These are phyloP conservation scores for Drosophila ogumai DNA, from an alignment of 1,140 invertebrate species.

Conservation along the genomic window DNA sequence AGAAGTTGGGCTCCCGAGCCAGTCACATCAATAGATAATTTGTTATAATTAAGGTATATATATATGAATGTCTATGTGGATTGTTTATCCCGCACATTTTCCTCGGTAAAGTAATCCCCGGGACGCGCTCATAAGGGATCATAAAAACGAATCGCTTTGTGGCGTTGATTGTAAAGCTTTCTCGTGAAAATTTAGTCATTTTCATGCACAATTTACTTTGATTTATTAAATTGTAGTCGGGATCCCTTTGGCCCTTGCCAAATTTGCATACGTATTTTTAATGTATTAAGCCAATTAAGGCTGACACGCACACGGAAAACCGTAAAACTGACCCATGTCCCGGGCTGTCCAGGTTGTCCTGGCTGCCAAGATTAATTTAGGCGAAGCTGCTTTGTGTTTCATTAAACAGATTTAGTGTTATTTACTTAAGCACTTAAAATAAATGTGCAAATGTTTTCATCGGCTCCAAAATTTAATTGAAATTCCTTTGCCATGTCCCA, in stretches of 20 bases:
- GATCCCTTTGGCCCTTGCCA: slow-evolving; percentile 54
- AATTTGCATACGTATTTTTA: slow-evolving; percentile 67
- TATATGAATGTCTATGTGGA: slow-evolving; percentile 6
- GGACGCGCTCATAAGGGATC: slow-evolving; percentile 19
- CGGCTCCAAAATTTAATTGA: slow-evolving; percentile 57
- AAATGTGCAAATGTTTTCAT: slow-evolving; percentile 52
- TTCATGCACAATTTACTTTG: slow-evolving; percentile 41
- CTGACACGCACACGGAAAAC: slow-evolving; percentile 42
- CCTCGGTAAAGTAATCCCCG: slow-evolving; percentile 16
- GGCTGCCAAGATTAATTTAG: slow-evolving; percentile 51
- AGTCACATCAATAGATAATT: slow-evolving; percentile 73
- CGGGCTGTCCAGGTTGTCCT: slow-evolving; percentile 31
- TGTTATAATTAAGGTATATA: slow-evolving; percentile 67
- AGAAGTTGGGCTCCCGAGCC: slow-evolving; percentile 23
- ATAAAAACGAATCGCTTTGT: slow-evolving; percentile 28
- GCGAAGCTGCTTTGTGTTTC: slow-evolving; percentile 58
- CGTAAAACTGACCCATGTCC: slow-evolving; percentile 29
- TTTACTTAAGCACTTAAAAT: slow-evolving; percentile 54
- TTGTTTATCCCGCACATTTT: slow-evolving; percentile 24
- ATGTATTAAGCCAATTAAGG: slow-evolving; percentile 71
- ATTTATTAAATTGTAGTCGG: slow-evolving; percentile 60
- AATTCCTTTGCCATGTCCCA: slow-evolving; percentile 56
- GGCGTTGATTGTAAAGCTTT: slow-evolving; percentile 15
- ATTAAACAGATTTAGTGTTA: slow-evolving; percentile 66
- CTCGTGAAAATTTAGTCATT: slow-evolving; percentile 14